Conservation (phyloP, 2,113 vertebrate genomes). For the Amphiprion percula region DNA sequence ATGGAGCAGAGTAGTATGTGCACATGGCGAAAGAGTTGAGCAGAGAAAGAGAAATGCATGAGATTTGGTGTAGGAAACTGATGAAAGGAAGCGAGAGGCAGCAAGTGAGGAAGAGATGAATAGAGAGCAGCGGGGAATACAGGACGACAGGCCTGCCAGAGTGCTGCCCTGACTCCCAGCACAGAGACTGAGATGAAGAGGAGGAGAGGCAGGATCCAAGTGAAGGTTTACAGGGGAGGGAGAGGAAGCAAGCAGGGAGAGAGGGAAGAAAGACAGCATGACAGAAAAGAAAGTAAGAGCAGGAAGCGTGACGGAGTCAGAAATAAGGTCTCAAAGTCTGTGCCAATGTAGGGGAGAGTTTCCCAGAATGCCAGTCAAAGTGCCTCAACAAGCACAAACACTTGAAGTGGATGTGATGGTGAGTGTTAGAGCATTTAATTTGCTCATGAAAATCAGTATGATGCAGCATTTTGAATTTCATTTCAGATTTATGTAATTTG, state of each 20-base stretch:
- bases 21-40: background rate
- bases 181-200: slow-evolving; percentile 8
- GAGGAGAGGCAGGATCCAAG: background rate
- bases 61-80: background rate
- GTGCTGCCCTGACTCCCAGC: background rate
- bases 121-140: slow-evolving; percentile 18
- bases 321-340: slow-evolving; percentile 34
- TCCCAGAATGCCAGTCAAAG: slow-evolving; percentile 27
- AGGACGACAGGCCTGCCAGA: slow-evolving; percentile 29
- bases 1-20: slow-evolving; percentile 6
- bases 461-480: no score
- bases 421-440: no score
- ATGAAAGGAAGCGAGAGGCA: slow-evolving; percentile 16
- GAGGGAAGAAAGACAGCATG: slow-evolving; percentile 11
- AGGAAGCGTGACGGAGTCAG: slow-evolving; percentile 38
- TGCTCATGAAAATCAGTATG: no score
- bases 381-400: background rate
- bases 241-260: background rate
- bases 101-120: slow-evolving; percentile 17
- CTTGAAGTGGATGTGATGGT: background rate
- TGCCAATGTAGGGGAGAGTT: slow-evolving; percentile 1
- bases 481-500: no score
- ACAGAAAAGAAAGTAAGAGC: background rate
- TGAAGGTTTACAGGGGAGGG: background rate
- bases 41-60: slow-evolving; percentile 20